A percentile compares a stretch with the other conserved stretches of the same genome.
These are phyloP conservation scores for Corythoichthys intestinalis DNA, from an alignment of 2,113 vertebrate species.

Conservation along the genomic window DNA sequence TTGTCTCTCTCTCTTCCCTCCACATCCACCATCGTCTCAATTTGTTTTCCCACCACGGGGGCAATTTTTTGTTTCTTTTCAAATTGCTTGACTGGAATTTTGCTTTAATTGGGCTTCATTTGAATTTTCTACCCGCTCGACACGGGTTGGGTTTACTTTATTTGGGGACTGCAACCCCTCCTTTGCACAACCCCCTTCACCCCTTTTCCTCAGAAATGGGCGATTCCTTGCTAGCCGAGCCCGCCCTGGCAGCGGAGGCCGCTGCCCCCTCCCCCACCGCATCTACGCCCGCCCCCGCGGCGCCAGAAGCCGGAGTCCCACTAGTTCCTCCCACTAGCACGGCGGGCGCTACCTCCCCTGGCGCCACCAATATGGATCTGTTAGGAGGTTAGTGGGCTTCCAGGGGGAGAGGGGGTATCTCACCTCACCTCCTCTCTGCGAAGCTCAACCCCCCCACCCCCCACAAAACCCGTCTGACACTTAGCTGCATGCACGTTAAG, in stretches of 20 bases:
- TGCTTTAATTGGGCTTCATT: constrained; percentile 31
- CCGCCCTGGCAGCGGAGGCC: constrained; percentile 72
- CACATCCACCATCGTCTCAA: constrained; percentile 62
- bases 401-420: constrained; percentile 44
- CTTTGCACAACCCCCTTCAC: constrained; percentile 1
- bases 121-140: constrained; percentile 8
- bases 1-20: constrained; percentile 59
- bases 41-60: constrained; percentile 55
- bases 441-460: constrained; percentile 43
- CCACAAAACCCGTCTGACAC: constrained; percentile 48
- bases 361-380: constrained; percentile 86
- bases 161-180: constrained; percentile 43
- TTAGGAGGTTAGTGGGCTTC: constrained; percentile 94
- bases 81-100: constrained; percentile 47
- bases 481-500: constrained; percentile 27
- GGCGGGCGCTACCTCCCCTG: constrained; percentile 75
- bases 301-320: constrained; percentile 68
- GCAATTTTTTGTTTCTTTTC: constrained; percentile 46
- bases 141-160: constrained; percentile 39
- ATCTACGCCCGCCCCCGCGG: constrained; percentile 69
- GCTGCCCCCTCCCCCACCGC: constrained; percentile 69
- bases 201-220: constrained; percentile 66
- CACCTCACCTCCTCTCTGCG: constrained; percentile 60
- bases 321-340: constrained; percentile 76
- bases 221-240: constrained; percentile 74